phyloP scores from a whole-genome alignment of 1,140 invertebrate genomes.

The Brachionus koreanus region DNA sequence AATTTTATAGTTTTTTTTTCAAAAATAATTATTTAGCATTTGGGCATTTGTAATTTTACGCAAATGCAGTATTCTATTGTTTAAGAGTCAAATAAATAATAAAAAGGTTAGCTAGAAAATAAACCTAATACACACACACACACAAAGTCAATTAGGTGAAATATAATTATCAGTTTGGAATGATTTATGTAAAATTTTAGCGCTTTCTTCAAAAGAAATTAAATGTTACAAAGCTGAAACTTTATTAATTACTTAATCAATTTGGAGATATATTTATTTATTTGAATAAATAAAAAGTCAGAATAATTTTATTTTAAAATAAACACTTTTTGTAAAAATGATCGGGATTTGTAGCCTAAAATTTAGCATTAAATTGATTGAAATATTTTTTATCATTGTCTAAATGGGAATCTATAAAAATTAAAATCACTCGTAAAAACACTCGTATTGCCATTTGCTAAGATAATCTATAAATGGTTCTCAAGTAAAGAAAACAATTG shows the following conservation, averaged over 20 bases:
- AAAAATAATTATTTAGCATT: not conserved
- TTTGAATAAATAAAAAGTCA: too few species aligned
- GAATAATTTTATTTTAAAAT: not conserved
- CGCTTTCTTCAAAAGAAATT: not conserved
- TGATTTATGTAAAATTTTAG: not conserved
- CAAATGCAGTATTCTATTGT: not conserved
- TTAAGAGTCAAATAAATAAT: not conserved
- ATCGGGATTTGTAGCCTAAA: not conserved
- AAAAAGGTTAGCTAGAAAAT: not conserved
- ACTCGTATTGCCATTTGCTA: not conserved
- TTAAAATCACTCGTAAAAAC: not conserved
- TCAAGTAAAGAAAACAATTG: not conserved
- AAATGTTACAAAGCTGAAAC: not conserved
- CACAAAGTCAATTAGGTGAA: not conserved
- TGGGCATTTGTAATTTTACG: not conserved
- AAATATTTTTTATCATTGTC: not conserved
- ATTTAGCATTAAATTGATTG: not conserved
- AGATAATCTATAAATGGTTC: slow-evolving; percentile 4
- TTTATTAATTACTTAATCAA: not conserved
- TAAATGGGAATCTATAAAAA: not conserved
- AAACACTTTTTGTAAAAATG: not conserved
- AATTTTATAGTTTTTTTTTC: not conserved
- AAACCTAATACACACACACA: not conserved
- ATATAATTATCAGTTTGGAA: not conserved
- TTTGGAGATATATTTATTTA: not conserved